Percentiles rank a stretch among this genome's conserved stretches.
These are phyloP conservation scores for Isaurus tuberculatus DNA, from an alignment of 92 coral and sea anemone genomes.

Conservation along the genomic window DNA sequence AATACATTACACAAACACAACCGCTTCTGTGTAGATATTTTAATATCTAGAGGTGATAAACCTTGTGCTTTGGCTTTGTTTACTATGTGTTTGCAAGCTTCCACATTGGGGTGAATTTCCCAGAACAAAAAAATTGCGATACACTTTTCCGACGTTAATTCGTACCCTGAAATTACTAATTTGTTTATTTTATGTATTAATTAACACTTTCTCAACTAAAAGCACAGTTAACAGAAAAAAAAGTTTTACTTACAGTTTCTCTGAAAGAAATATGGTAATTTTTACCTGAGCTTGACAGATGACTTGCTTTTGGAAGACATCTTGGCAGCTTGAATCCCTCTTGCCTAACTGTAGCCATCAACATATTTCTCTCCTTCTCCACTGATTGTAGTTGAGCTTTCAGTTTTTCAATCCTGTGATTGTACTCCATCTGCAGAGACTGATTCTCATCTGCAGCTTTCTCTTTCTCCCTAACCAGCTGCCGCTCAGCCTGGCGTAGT, in stretches of 20 bases:
- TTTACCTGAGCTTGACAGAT: constrained; percentile 13
- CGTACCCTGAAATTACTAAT: too few species aligned
- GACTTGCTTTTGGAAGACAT: constrained; percentile 49
- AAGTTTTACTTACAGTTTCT: neutral
- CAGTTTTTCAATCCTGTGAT: constrained; percentile 62
- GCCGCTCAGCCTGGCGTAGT: constrained; percentile 90
- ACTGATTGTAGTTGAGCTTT: constrained; percentile 55
- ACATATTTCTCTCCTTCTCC: constrained; percentile 91
- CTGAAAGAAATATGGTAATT: too few species aligned
- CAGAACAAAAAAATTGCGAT: too few species aligned
- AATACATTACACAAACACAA: too few species aligned
- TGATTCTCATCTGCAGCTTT: constrained; percentile 68
- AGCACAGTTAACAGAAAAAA: neutral
- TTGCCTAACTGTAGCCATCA: constrained; percentile 85
- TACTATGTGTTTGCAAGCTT: too few species aligned
- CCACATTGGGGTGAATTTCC: too few species aligned
- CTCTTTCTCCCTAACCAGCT: constrained; percentile 75
- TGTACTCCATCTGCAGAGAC: constrained; percentile 70
- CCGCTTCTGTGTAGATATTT: too few species aligned
- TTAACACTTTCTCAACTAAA: too few species aligned
- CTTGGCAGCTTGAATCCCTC: constrained; percentile 77
- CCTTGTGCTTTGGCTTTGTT: too few species aligned
- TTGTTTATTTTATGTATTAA: too few species aligned
- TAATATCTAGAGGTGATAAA: too few species aligned
- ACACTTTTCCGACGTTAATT: too few species aligned